phyloP scores from a whole-genome alignment of 2,888 invertebrate species.

The Stratiomys singularior region DNA sequence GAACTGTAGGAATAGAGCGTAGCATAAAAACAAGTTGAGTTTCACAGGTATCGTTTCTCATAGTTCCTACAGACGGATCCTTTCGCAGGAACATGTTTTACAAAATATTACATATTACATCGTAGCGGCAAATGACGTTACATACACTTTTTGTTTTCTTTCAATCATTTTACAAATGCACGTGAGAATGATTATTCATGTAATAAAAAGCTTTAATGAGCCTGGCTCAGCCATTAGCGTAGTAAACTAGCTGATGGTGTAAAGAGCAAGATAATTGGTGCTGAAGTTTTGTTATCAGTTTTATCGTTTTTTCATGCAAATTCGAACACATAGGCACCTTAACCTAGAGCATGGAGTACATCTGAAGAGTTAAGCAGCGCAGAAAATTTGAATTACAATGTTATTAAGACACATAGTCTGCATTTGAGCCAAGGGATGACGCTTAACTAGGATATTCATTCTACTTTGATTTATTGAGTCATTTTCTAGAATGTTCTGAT shows the following conservation, averaged over 20 bases:
- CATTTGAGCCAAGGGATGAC: not conserved
- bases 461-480: not conserved
- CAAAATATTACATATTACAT: too few species aligned
- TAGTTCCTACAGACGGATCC: not conserved
- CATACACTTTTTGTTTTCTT: not conserved
- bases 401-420: not conserved
- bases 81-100: too few species aligned
- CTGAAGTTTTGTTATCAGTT: constrained; percentile 20
- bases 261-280: not conserved
- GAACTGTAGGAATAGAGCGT: not conserved
- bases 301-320: constrained; percentile 14
- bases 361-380: constrained; percentile 5
- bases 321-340: not conserved
- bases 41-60: not conserved
- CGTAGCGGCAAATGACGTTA: not conserved
- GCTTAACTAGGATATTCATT: not conserved
- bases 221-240: not conserved
- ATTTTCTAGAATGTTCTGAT: not conserved
- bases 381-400: constrained; percentile 3
- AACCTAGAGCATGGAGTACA: not conserved
- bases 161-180: constrained; percentile 11
- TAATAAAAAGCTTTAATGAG: constrained; percentile 13
- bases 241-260: not conserved
- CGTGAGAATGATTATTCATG: constrained; percentile 18
- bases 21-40: not conserved